Base-by-base conservation (phyloP, 2,797 vertebrate species). In the Synaphobranchus kaupii region DNA sequence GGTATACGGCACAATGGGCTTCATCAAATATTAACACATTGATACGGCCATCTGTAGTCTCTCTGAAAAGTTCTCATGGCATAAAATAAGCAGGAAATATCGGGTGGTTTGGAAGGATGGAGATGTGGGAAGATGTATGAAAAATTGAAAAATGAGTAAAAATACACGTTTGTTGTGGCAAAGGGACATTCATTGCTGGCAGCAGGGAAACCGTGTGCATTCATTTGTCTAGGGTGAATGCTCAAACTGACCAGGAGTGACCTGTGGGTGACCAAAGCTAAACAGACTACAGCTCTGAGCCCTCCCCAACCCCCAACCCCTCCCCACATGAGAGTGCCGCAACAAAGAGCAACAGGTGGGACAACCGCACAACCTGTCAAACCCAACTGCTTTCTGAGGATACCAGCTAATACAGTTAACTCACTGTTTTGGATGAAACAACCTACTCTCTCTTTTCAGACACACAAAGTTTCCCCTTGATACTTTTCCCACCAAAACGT, bases 11-110 rank as follows among this genome's bases (percentile, higher is more conserved):
- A n/a, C n/a, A n/a, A n/a, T 90, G 86, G 92, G 86, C 39, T 68
- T 91, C 86, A 95, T 96, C 90, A 95, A 95, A 95, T 94, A 96
- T 96, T 95, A 86, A 96, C 94, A 90, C 90, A 9, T 28, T 88
- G 90, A 92, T 89, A 92, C 91, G 91, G 91, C 92, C 94, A 94
- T 94, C 93, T 94, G 92, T 90, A 90, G 92, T 89, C 88, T 89
- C 92, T 92, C 76, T 58, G 85, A 93, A 92, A 93, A 84, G 90
- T 92, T 89, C 92, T 89, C 88, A 89, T 89, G 84, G 86, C 86
- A 4, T 25, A 81, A 48, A 48, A 44, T n/a, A n/a, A n/a, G n/a
- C n/a, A n/a, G n/a, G n/a, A n/a, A n/a, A n/a, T n/a, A n/a, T n/a
- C n/a, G n/a, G n/a, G 12, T 10, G 31, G 15, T 4, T 76, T 4